phyloP scores from a whole-genome alignment of 2,888 invertebrate genomes.

The Sepiola atlantica region DNA sequence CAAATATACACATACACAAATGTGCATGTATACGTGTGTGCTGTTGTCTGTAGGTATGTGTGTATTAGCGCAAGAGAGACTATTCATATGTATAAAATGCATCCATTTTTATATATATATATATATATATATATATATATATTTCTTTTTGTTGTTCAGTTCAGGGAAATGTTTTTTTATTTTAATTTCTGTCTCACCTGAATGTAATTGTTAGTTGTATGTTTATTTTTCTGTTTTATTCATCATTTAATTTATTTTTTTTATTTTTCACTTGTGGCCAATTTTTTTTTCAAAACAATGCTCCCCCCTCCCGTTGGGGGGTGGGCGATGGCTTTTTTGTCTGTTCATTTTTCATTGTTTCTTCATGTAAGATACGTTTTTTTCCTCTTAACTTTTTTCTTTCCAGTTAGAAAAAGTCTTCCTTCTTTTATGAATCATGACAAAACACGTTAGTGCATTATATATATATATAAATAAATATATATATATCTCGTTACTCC shows the following conservation, averaged over 20 bases:
- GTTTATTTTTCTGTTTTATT: slow-evolving; percentile 36
- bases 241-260: neutral
- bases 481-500: slow-evolving; percentile 39
- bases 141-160: slow-evolving; percentile 35
- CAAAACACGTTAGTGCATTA: slow-evolving; percentile 40
- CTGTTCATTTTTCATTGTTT: neutral
- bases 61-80: slow-evolving; percentile 34
- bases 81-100: slow-evolving; percentile 33
- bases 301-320: neutral
- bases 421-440: slow-evolving; percentile 46
- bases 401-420: slow-evolving; percentile 45
- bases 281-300: neutral
- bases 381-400: slow-evolving; percentile 12
- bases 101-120: too few species aligned
- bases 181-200: slow-evolving; percentile 42
- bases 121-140: too few species aligned
- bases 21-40: neutral
- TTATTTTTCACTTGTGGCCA: slow-evolving; percentile 34
- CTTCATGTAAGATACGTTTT: slow-evolving; percentile 38
- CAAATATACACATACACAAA: neutral
- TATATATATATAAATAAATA: slow-evolving; percentile 38
- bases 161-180: slow-evolving; percentile 45
- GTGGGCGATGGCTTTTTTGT: neutral
- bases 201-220: slow-evolving; percentile 35
- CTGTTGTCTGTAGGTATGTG: neutral